Conservation (phyloP, 1,140 invertebrate genomes). For the Popillia japonica region DNA sequence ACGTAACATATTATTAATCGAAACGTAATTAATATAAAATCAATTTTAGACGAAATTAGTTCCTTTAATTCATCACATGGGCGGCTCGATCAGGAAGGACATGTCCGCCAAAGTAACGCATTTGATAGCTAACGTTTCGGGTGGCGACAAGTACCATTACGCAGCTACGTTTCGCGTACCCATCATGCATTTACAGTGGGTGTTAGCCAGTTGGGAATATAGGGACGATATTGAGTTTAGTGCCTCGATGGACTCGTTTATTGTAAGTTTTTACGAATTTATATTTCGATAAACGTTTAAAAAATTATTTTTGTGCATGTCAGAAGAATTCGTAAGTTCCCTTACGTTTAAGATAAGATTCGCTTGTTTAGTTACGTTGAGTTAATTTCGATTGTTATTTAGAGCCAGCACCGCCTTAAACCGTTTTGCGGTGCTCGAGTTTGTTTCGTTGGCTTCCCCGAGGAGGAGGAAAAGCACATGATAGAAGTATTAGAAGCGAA, state of each 20-base stretch:
- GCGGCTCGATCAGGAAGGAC: constrained; percentile 90
- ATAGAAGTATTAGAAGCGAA: constrained; percentile 85
- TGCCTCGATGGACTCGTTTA: constrained; percentile 72
- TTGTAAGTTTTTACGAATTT: constrained; percentile 66
- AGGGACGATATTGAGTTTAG: constrained; percentile 73
- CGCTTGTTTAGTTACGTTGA: background rate
- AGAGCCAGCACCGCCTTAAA: constrained; percentile 79
- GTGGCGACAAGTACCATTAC: constrained; percentile 88
- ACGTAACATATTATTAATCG: constrained; percentile 58
- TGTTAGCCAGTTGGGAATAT: constrained; percentile 82
- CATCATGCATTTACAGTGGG: constrained; percentile 88
- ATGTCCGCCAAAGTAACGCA: constrained; percentile 89
- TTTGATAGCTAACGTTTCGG: constrained; percentile 86
- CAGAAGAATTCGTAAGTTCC: background rate
- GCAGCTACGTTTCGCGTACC: constrained; percentile 89
- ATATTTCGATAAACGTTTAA: constrained; percentile 2
- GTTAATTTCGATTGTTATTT: constrained; percentile 43
- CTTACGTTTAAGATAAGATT: background rate
- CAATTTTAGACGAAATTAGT: constrained; percentile 79
- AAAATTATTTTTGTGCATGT: background rate
- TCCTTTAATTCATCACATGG: constrained; percentile 91
- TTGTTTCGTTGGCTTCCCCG: constrained; percentile 88
- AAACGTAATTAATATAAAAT: constrained; percentile 38
- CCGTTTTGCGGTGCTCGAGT: constrained; percentile 88
- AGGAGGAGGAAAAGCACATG: constrained; percentile 91